Base-by-base conservation (phyloP, 1,140 invertebrate species). In the Sarcophaga peregrina region DNA sequence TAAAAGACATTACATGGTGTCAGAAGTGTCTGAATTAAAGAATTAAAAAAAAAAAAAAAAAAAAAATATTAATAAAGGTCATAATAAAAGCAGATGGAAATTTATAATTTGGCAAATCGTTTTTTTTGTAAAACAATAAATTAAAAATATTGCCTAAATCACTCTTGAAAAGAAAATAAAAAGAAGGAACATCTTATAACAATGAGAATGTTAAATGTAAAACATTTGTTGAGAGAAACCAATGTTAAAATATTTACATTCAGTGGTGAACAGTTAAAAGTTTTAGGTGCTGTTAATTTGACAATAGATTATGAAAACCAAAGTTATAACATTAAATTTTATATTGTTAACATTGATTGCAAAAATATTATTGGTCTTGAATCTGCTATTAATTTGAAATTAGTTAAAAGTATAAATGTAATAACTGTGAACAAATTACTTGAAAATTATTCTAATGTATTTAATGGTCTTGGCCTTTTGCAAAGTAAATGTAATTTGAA, bases 281-380 rank as follows among this genome's bases (percentile, higher is more conserved):
- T 84, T 13, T 45, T 82, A 20, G 83, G 83, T 52, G 8, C 74
- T 48, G 73, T 73, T n/a, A 76, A 75, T 17, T 15, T 83, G 6
- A 72, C 50, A 45, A 80, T 80, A 75, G 15, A 3, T n/a, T 75
- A 25, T 68, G 52, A 82, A 37, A 84, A 86, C 50, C 52, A 78
- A 48, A 47, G 17, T 17, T 68, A 75, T 76, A 48, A 75, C 25
- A 25, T 74, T 78, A 68, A 46, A 46, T 85, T 85, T 83, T 25
- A 84, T 81, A 54, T 84, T 46, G n/a, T 81, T n/a, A 82, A 84
- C 52, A 9, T 82, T n/a, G 11, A 80, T 25, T 84, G 83, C 50
- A 50, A 84, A 74, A 80, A 80, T 80, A 54, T 83, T 48, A 74
- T 83, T 47, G 72, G 83, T 58, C 47, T 83, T 20, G 50, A 81